Base-by-base conservation (phyloP, 2,797 vertebrate species). In the Phaenicophaeus curvirostris region DNA sequence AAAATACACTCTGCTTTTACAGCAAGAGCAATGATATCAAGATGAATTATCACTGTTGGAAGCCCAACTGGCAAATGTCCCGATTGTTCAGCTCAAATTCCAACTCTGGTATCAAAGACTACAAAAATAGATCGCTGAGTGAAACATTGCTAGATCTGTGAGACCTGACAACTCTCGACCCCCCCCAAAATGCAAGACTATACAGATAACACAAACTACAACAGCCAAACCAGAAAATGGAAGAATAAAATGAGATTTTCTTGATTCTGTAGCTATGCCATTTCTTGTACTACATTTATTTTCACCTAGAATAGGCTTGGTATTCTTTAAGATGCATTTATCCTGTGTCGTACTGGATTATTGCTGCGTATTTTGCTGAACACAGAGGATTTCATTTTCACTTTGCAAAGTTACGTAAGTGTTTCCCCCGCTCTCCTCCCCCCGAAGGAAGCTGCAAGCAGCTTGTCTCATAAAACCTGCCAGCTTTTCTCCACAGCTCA, bases 371-470 rank as follows among this genome's bases (percentile, higher is more conserved):
- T 90, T 87, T 95, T 96, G 88, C 92, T 75, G 62, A 96, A 91
- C 39, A 87, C 68, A 91, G 74, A 94, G 63, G 71, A 92, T 83
- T 95, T 92, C 0, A 7, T 95, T 95, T 93, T 89, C 82, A 46
- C 92, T 92, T 89, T 85, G 68, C 39, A 11, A 83, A 83, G 90
- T 95, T 95, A 95, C 75, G 71, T 91, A 93, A 94, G 74, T 39
- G 46, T 44, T 78, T 30, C 39, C 39, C 39, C 39, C 42, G 17
- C 46, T 50, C 46, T 3, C 13, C 3, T 15, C 2, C 11, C 11
- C 44, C 69, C 4, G 27, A 69, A 92, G 76, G 73, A 87, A 93
- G 78, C 20, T 87, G 74, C 79, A 85, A 72, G 87, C 87, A 91
- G 87, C 75, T 92, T 92, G 85, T 62, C 35, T 87, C 51, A 67